Conservation (phyloP, 2,888 invertebrate species). For the Ferdinandea cuprea region DNA sequence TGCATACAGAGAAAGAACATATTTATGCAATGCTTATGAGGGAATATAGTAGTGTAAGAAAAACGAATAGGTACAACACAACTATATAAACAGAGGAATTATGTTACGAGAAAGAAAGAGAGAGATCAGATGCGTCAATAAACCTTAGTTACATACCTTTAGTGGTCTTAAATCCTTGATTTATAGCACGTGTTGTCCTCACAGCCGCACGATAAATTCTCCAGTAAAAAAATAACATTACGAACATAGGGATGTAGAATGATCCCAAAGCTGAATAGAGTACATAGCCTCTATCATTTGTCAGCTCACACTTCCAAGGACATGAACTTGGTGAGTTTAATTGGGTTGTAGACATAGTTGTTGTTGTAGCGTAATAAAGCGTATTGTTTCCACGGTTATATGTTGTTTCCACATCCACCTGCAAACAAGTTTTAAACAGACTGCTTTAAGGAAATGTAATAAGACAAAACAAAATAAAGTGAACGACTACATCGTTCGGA, state of each 20-base stretch:
- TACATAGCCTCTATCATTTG: slow-evolving; percentile 97
- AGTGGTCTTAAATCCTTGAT: slow-evolving; percentile 94
- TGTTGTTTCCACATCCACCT: slow-evolving; percentile 80
- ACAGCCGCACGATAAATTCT: slow-evolving; percentile 97
- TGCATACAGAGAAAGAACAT: slow-evolving; percentile 60
- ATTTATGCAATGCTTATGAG: too few species aligned
- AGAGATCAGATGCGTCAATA: slow-evolving; percentile 20
- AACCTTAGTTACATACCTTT: slow-evolving; percentile 85
- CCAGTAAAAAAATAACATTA: slow-evolving; percentile 99
- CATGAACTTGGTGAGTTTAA: slow-evolving; percentile 85
- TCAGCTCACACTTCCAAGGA: slow-evolving; percentile 94
- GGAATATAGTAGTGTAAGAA: too few species aligned
- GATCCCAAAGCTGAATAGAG: slow-evolving; percentile 98
- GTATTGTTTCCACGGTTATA: slow-evolving; percentile 82
- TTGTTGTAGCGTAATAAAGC: slow-evolving; percentile 80
- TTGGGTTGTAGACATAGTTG: slow-evolving; percentile 62
- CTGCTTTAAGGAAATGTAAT: neutral
- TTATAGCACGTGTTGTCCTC: slow-evolving; percentile 95
- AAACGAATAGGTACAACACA: too few species aligned
- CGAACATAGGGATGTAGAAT: slow-evolving; percentile 98
- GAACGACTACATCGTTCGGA: too few species aligned
- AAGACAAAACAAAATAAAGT: neutral
- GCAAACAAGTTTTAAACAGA: slow-evolving; percentile 65
- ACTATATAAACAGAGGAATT: too few species aligned
- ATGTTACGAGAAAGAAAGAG: slow-evolving; percentile 31